Evolutionary conservation across 2,888 invertebrate genomes (phyloP).

Genomic region (Tachina lurida): DNA sequence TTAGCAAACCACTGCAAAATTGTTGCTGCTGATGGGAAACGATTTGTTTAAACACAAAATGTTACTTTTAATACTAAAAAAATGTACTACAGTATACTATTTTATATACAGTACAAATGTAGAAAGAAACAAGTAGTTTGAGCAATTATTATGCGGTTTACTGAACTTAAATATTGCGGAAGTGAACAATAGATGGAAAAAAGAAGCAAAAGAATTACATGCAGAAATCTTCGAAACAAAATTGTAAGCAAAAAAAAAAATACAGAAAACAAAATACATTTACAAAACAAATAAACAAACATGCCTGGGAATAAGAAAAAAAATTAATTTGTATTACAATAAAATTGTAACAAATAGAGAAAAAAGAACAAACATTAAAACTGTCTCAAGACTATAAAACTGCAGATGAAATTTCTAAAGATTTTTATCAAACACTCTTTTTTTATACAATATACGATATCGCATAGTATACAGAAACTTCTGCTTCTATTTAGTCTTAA

Average conservation of each 20-base stretch:
- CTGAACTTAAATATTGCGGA: slow-evolving; percentile 74
- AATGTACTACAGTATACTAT: not conserved
- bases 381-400: slow-evolving; percentile 57
- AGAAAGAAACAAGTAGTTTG: slow-evolving; percentile 47
- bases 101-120: not conserved
- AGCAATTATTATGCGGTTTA: slow-evolving; percentile 73
- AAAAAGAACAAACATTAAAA: slow-evolving; percentile 5
- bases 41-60: slow-evolving; percentile 44
- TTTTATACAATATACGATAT: not conserved
- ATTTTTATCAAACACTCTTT: slow-evolving; percentile 25
- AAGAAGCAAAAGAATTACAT: slow-evolving; percentile 27
- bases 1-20: slow-evolving; percentile 22
- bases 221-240: slow-evolving; percentile 35
- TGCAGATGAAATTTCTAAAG: slow-evolving; percentile 32
- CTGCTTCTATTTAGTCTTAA: not conserved
- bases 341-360: slow-evolving; percentile 46
- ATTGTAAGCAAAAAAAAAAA: slow-evolving; percentile 8
- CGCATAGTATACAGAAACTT: not conserved
- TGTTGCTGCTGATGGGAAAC: slow-evolving; percentile 34
- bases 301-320: slow-evolving; percentile 37
- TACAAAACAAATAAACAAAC: slow-evolving; percentile 35
- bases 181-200: slow-evolving; percentile 57
- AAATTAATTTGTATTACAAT: slow-evolving; percentile 9
- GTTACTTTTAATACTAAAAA: slow-evolving; percentile 21
- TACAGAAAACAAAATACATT: slow-evolving; percentile 17